Evolutionary conservation across 2,888 invertebrate genomes (phyloP).

Genomic region (Sminthurinus aureus): DNA sequence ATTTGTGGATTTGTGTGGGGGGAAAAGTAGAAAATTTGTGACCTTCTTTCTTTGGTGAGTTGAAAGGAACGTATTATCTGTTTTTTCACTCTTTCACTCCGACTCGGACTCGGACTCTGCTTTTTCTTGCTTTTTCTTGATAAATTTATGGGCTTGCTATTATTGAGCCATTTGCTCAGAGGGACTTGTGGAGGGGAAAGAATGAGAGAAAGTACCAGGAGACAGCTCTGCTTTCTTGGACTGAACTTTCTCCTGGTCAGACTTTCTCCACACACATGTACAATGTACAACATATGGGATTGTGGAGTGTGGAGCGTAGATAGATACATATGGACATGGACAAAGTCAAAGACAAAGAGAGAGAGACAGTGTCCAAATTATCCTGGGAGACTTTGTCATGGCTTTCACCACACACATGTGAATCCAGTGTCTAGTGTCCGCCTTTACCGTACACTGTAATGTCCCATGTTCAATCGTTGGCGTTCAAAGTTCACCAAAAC

Average conservation of each 20-base stretch:
- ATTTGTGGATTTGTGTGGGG: background rate
- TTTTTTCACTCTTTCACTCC: background rate
- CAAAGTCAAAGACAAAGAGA: too few relatives aligned
- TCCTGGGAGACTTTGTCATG: background rate
- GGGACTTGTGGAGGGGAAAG: background rate
- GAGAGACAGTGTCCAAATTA: background rate
- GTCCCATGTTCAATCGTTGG: background rate
- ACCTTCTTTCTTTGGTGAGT: background rate
- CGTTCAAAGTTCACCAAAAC: background rate
- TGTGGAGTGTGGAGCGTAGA: too few relatives aligned
- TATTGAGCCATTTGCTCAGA: constrained; percentile 45
- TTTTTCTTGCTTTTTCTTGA: constrained; percentile 33
- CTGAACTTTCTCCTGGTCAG: background rate
- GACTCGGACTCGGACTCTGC: too few relatives aligned
- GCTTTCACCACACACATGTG: background rate
- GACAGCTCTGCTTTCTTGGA: background rate
- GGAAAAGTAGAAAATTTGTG: constrained; percentile 1
- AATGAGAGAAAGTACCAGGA: constrained; percentile 1
- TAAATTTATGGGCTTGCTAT: constrained; percentile 53
- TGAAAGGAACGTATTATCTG: constrained; percentile 10
- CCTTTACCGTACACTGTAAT: background rate
- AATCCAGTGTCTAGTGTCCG: background rate
- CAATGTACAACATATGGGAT: background rate
- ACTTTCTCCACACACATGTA: background rate
- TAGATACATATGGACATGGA: too few relatives aligned